Evolutionary conservation across 2,113 vertebrate species (phyloP), one percentile per base, ranked within the genome.

Genomic region (Equus przewalskii): DNA sequence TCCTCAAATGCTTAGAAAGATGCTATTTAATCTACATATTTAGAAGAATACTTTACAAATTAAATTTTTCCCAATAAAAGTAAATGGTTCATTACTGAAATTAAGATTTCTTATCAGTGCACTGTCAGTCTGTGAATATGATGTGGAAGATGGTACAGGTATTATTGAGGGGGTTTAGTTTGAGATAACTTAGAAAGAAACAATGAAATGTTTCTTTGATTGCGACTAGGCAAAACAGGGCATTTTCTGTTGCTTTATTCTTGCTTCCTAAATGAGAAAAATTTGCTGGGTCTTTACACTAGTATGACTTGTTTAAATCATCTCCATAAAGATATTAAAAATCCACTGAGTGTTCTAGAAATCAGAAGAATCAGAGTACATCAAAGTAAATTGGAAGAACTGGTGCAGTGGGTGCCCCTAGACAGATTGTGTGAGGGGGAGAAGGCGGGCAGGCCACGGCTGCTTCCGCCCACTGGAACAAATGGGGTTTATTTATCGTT

Each of bases 11-110:
- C 41, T 44, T 60, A 73, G 85, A 14, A 51, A 65, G 11, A 94
- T 78, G 70, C 18, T 65, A 86, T 81, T 92, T 95, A 58, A 80
- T 94, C 78, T 83, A 58, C 41, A 56, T 80, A 93, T 87, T 83
- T 91, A 79, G 24, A 78, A 65, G 60, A 95, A 46, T 65, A 65
- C 44, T 60, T 67, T 89, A 92, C 41, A 90, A 83, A 58, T 95
- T 93, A 95, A 86, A 56, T n/a, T 90, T 73, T 58, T 49, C 28
- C 44, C n/a, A 69, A 49, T 67, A 56, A 72, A 67, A 56, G 36
- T 96, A 36, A 83, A 46, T 73, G 80, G 62, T 33, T 82, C 85
- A 41, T 90, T 49, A 93, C 54, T 54, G 80, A 87, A 78, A 67
- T 65, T 41, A 78, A 65, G 54, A 41, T n/a, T 78, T 36, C 56